Evolutionary conservation across 1,140 invertebrate species (phyloP).

Genomic region (Matsumurasca onukii): DNA sequence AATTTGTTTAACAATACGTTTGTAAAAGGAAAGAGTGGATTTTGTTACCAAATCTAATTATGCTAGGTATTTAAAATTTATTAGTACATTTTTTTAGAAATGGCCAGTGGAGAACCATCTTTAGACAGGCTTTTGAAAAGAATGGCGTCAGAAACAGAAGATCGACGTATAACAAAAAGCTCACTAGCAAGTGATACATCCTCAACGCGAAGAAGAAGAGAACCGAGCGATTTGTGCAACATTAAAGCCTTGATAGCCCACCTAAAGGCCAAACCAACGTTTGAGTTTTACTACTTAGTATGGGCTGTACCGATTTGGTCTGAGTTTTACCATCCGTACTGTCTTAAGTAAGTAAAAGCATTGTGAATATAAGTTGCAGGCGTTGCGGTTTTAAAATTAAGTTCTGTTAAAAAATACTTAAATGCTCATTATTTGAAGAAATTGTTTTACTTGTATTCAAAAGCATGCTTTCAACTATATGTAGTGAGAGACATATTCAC

Average conservation of each 20-base stretch:
- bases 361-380: too few species aligned
- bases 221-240: not conserved
- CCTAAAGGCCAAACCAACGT: not conserved
- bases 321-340: constrained; percentile 30
- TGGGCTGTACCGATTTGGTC: constrained; percentile 29
- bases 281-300: constrained; percentile 26
- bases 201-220: not conserved
- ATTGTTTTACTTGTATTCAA: too few species aligned
- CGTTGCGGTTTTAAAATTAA: too few species aligned
- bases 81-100: not conserved
- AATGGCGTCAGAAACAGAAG: not conserved
- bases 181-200: not conserved
- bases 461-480: too few species aligned
- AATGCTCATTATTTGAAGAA: too few species aligned
- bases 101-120: constrained; percentile 3
- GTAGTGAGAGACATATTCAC: too few species aligned
- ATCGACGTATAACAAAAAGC: not conserved
- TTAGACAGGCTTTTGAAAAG: not conserved
- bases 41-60: too few species aligned
- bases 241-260: constrained; percentile 13
- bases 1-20: too few species aligned
- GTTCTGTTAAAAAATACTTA: too few species aligned
- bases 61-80: too few species aligned
- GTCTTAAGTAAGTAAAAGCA: constrained; percentile 29
- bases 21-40: too few species aligned